Base-by-base conservation (phyloP, 2,113 vertebrate genomes). In the Catharus minimus region DNA sequence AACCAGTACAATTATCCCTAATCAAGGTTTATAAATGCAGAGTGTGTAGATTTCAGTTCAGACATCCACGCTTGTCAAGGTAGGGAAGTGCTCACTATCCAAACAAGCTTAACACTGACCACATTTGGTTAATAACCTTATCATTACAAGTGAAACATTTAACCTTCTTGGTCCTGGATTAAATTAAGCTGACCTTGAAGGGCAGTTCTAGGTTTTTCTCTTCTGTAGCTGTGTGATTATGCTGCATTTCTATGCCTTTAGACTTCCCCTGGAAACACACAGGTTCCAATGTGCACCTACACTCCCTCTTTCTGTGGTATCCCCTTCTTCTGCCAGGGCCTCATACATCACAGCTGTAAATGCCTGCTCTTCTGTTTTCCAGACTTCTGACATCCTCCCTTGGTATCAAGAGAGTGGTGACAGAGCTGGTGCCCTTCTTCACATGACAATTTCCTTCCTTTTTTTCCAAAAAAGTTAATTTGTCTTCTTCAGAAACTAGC, bases 211-310 rank as follows among this genome's bases (percentile, higher is more conserved):
- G 14, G 8, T 36, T 55, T 19, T 66, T 66, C 13, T 60, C 17
- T 24, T 67, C 36, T 60, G 18, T 49, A 23, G 7, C 36, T 39
- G 1, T 43, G 28, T 55, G 52, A 13, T 86, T 55, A 20, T 21
- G 9, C 65, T 73, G 27, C 2, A 1, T 72, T 75, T 12, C 27
- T 3, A 0, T 64, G 30, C 22, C 10, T 44, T 28, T 75, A 13
- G 36, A 27, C 26, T 86, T 84, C 38, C 18, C 38, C 39, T 73
- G 30, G 38, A 41, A 52, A 16, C 5, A 22, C 5, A 4, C 7
- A 3, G 5, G 5, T 84, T 78, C 52, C 12, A 11, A 6, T 2
- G 13, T 11, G 8, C 5, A 39, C 12, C 27, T 38, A 5, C 0
- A 0, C 20, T 75, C 43, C 41, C 15, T n/a, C 22, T 90, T 20